Base-by-base conservation (phyloP, 2,113 vertebrate species). In the Oxygymnocypris stewartii region DNA sequence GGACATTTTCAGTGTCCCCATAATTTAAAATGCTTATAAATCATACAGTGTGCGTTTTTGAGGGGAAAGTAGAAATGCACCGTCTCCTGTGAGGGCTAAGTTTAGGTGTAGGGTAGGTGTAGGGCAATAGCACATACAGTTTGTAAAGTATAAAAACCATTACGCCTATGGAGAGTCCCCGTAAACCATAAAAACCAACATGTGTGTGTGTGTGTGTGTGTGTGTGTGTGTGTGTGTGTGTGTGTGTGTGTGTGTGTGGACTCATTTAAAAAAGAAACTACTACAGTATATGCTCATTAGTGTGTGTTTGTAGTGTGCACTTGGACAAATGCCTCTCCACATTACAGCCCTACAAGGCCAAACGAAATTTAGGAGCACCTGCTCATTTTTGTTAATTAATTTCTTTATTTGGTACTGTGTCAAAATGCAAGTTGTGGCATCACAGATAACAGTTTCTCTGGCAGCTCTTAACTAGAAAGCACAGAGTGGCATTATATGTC, bases 291-390 rank as follows among this genome's bases (percentile, higher is more conserved):
- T 0, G 11, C 69, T 73, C 37, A 73, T 42, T 73, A 73, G 18
- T 73, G 69, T 73, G 69, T 77, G 75, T 77, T 77, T 51, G 23
- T 14, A 18, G 59, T 65, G n/a, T 81, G 79, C 35, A 59, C 11
- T 49, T 83, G 78, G 78, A 57, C 78, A 37, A 37, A 5, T 61
- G 78, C 54, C 78, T 80, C 78, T 80, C 35, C 42, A 54, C 28
- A 54, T 35, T 44, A 51, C 47, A 83, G 81, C 44, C 65, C 63
- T 37, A 49, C 2, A 6, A 11, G 63, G 44, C 65, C 63, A 80
- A 80, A 14, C 73, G 11, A 83, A 83, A 28, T n/a, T 18, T 69
- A 49, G 6, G 12, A 83, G 44, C 81, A 83, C 81, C 65, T 83
- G 81, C 20, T 73, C 2, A 1, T 73, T 71, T 31, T 82, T 73